Base-by-base conservation (phyloP, 1,140 invertebrate species). In the Aporrectodea caliginosa region DNA sequence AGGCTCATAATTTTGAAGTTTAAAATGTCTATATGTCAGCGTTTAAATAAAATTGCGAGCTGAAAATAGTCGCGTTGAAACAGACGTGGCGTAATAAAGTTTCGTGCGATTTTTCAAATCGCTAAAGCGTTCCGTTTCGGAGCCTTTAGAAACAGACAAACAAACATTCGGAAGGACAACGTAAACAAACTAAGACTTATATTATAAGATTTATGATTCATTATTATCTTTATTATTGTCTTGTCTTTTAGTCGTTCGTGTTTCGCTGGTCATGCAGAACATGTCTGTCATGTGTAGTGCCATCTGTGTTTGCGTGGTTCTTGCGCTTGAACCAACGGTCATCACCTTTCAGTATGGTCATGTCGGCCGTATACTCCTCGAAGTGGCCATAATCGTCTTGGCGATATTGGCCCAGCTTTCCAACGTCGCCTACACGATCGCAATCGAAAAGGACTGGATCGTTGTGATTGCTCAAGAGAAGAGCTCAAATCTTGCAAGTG, bases 371-470 rank as follows among this genome's bases (percentile, higher is more conserved):
- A 22, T 30, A 30, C n/a, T 72, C 70, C 2, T 72, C 2, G 70
- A 29, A 72, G 83, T 75, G 2, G 73, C 81, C 27, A 85, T 88
- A 80, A 87, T 88, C 32, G 43, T 85, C 2, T 27, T 87, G 1
- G 84, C 84, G 16, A 82, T 86, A 35, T 29, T 87, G 27, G 82
- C 84, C 1, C 81, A 85, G 79, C 79, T 90, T 73, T 86, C 86
- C 6, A 87, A 87, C 68, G 78, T 86, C 2, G 89, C 85, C 14
- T 86, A 84, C 31, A 89, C 87, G 78, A 85, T 90, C 68, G 83
- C 84, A 34, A 81, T 90, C 33, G 86, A 89, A 81, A 89, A 90
- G 81, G 89, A 90, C 79, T 90, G 90, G 89, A 85, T 90, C 75
- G 83, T 90, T 31, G 86, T 89, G 16, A 84, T 90, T 1, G 82